phyloP scores from a whole-genome alignment of 2,888 invertebrate genomes.

The Diogma glabrata region DNA sequence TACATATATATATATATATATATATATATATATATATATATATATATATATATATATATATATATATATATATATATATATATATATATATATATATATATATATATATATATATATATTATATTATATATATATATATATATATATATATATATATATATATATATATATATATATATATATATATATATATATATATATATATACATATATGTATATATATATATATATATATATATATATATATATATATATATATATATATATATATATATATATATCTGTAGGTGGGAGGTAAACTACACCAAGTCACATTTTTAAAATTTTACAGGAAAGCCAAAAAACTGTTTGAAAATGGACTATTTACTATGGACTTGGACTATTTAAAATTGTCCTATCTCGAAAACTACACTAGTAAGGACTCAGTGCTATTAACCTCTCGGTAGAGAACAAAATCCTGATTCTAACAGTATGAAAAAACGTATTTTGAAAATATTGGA shows the following conservation, averaged over 20 bases:
- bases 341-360: no score
- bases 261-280: neutral
- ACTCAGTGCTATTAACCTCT: no score
- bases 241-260: neutral
- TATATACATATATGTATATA: neutral
- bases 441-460: no score
- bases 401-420: no score
- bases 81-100: neutral
- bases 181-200: neutral
- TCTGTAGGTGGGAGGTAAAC: no score
- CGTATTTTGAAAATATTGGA: no score
- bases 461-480: no score
- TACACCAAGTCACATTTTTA: no score
- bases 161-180: neutral
- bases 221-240: neutral
- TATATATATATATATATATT: neutral
- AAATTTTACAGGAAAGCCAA: no score
- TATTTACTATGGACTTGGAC: no score
- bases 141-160: neutral
- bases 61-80: neutral
- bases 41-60: neutral
- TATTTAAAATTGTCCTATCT: no score
- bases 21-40: neutral
- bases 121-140: neutral
- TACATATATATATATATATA: neutral